Evolutionary conservation across 1,140 invertebrate species (phyloP).

Genomic region (Lamellibrachia luymesi): DNA sequence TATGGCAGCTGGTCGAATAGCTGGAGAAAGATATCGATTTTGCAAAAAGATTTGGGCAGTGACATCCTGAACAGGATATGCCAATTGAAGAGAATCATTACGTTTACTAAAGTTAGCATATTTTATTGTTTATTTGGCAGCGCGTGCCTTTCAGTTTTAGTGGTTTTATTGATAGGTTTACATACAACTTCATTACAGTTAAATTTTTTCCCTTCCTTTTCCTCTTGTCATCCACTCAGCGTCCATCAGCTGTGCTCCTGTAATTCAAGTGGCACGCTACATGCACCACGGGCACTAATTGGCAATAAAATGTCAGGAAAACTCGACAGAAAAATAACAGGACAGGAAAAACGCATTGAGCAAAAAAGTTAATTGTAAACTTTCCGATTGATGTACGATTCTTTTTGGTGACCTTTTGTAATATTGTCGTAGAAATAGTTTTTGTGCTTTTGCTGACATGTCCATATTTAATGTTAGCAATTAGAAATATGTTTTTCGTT

Average conservation of each 20-base stretch:
- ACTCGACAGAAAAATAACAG: background rate
- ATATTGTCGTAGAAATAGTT: background rate
- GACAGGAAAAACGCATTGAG: background rate
- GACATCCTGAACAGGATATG: too few relatives aligned
- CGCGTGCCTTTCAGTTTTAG: background rate
- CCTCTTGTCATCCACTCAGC: background rate
- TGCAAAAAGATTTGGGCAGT: too few relatives aligned
- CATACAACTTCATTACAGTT: background rate
- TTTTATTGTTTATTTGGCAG: too few relatives aligned
- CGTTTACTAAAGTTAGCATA: too few relatives aligned
- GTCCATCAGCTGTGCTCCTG: background rate
- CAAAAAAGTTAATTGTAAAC: background rate
- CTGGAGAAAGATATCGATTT: too few relatives aligned
- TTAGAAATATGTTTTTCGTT: background rate
- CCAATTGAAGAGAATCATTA: too few relatives aligned
- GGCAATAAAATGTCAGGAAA: conserved; percentile 1
- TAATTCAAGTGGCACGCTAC: background rate
- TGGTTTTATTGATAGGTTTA: background rate
- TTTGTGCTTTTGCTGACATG: background rate
- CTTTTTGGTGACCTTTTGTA: background rate
- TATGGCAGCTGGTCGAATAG: too few relatives aligned
- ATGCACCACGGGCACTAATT: background rate
- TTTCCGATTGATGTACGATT: background rate
- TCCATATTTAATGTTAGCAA: background rate
- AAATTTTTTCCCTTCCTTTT: background rate